Base-by-base conservation (phyloP, 2,113 vertebrate species). In the Dromaius novaehollandiae region DNA sequence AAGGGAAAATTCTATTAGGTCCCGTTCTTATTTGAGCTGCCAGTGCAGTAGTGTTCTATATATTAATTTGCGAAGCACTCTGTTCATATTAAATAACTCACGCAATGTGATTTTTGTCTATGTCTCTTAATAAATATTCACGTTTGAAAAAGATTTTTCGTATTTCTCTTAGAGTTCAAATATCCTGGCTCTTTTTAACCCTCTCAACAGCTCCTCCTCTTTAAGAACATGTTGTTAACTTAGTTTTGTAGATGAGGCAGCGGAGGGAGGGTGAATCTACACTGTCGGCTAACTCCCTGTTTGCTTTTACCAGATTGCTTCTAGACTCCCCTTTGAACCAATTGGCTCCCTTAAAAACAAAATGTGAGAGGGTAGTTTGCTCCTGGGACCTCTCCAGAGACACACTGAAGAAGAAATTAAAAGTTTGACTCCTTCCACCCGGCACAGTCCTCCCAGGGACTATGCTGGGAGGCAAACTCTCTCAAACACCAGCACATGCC, bases 1-100 rank as follows among this genome's bases (percentile, higher is more conserved):
- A n/a, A 63, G 55, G 61, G 51, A 81, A 84, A 93, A 92, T 93
- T 76, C 86, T 88, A 32, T 88, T 88, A 86, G 71, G 17, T 71
- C 40, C 74, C 26, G 42, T 90, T 94, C 75, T 63, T 9, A 55
- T 93, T 78, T 86, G 13, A 94, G 48, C 46, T 88, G 71, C 69
- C 24, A 79, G 15, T 86, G 26, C 20, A 36, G 20, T 36, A 44
- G 79, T 95, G 20, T 93, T 95, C 63, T 69, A 4, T 63, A 82
- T 55, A 63, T 77, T 92, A 94, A 90, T 95, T 90, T 92, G 53
- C 48, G 34, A 82, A 89, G 44, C 34, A 25, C 58, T 69, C 42
- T 69, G 32, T 63, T 93, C 24, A 32, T 84, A 44, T 91, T 82
- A 95, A 96, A 89, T 73, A 93, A 89, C 28, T 68, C 20, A 12